Evolutionary conservation across 2,888 invertebrate species (phyloP).

Genomic region (Caenorhabditis auriculariae): DNA sequence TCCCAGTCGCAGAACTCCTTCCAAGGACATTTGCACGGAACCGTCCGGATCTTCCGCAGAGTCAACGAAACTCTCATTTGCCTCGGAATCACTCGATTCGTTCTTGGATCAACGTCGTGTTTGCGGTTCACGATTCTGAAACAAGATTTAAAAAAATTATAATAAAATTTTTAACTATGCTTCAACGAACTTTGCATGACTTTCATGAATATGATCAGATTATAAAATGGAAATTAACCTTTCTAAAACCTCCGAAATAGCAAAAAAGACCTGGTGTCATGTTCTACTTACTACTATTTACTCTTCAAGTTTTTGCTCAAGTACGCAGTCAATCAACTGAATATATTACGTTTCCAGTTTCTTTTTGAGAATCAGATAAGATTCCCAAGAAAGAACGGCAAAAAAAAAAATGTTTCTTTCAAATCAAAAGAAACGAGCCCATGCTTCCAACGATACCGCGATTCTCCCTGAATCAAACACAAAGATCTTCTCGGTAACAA

Average conservation of each 20-base stretch:
- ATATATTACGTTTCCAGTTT: too few relatives aligned
- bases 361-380: too few relatives aligned
- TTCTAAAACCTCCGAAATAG: background rate
- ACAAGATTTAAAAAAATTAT: background rate
- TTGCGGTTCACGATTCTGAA: constrained; percentile 77
- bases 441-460: constrained; percentile 91
- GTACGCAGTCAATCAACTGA: too few relatives aligned
- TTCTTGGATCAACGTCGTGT: constrained; percentile 74
- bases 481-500: constrained; percentile 83
- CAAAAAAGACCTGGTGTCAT: background rate
- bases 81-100: constrained; percentile 42
- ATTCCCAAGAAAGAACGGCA: background rate
- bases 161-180: constrained; percentile 2
- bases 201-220: background rate
- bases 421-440: constrained; percentile 63
- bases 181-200: background rate
- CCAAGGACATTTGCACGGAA: constrained; percentile 57
- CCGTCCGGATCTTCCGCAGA: constrained; percentile 64
- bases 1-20: constrained; percentile 61
- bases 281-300: too few relatives aligned
- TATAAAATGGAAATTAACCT: background rate
- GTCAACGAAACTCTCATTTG: constrained; percentile 66
- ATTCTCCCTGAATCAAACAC: constrained; percentile 79
- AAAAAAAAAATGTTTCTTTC: background rate
- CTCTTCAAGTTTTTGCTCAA: too few relatives aligned